Evolutionary conservation across 2,113 vertebrate genomes (phyloP), one percentile per base, ranked within the genome.

Genomic region (Psophia crepitans): DNA sequence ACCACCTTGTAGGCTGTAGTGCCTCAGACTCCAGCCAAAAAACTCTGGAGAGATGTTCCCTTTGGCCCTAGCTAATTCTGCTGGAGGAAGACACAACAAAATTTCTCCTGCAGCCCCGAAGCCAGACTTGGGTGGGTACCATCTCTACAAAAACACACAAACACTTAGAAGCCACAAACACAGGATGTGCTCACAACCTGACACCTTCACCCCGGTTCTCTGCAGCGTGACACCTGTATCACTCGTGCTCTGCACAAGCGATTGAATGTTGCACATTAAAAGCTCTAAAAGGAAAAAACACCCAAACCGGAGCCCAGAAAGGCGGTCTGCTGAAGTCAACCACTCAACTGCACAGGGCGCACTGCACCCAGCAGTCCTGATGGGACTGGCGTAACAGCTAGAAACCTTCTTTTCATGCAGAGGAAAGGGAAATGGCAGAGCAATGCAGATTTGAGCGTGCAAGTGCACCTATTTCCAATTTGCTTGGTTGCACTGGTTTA

Each of bases 361-460:
- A 9, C 64, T 20, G 41, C 1, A 58, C 41, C 8, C 11, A 24
- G 53, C 44, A 35, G 78, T 22, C 49, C 48, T 20, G 63, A 68
- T 6, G n/a, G 49, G 37, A 54, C 53, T 33, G 37, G 33, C 11
- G 0, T 3, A 37, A 14, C 51, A 44, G 57, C 33, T n/a, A 19
- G 12, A 35, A 14, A 32, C 26, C 37, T 37, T 28, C 37, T 37
- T 20, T 64, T 11, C 84, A 46, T 0, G 10, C 77, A 43, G 53
- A 64, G 43, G 24, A 43, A 74, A 81, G 44, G 64, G 60, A 83
- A 71, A 61, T 0, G 2, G 66, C 37, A 54, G 57, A 63, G 41
- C 54, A 20, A 19, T 1, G 1, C 26, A 23, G 92, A 53, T 27
- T 5, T 0, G 5, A 74, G 26, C 19, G 23, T 2, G 33, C n/a